Evolutionary conservation across 1,140 invertebrate genomes (phyloP).

Genomic region (Apis mellifera): DNA sequence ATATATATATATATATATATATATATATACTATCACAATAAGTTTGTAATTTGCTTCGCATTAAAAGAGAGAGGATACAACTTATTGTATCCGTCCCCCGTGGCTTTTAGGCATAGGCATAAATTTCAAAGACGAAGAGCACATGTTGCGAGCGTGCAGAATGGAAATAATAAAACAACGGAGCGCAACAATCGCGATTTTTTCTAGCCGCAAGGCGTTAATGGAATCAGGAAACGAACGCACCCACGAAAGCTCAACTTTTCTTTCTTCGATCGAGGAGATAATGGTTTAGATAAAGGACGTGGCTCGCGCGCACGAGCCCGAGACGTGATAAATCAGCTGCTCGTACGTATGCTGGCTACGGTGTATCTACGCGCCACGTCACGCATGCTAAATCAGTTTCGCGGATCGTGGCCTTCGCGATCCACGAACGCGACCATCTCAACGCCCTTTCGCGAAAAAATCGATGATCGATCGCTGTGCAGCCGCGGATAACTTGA

Average conservation of each 20-base stretch:
- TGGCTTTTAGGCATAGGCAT: background rate
- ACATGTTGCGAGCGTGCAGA: background rate
- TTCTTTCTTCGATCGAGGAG: slow-evolving; percentile 53
- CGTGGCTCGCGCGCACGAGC: slow-evolving; percentile 30
- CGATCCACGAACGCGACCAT: slow-evolving; percentile 34
- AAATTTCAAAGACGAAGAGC: background rate
- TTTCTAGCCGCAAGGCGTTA: slow-evolving; percentile 21
- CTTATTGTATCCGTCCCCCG: background rate
- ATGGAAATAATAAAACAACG: background rate
- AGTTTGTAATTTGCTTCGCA: no score
- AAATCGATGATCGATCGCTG: slow-evolving; percentile 6
- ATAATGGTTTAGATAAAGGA: slow-evolving; percentile 51
- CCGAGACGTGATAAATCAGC: slow-evolving; percentile 57
- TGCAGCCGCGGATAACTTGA: background rate
- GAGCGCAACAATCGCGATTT: slow-evolving; percentile 23
- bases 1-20: no score
- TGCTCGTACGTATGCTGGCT: slow-evolving; percentile 31
- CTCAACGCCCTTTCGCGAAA: background rate
- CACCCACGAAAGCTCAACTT: slow-evolving; percentile 53
- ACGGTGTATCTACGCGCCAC: slow-evolving; percentile 20
- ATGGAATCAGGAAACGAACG: slow-evolving; percentile 51
- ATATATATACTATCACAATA: no score
- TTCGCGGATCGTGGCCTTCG: slow-evolving; percentile 35
- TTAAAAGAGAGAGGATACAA: no score
- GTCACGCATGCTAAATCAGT: slow-evolving; percentile 55